phyloP scores from a whole-genome alignment of 2,888 invertebrate genomes.

The Acanthosepion lycidas region DNA sequence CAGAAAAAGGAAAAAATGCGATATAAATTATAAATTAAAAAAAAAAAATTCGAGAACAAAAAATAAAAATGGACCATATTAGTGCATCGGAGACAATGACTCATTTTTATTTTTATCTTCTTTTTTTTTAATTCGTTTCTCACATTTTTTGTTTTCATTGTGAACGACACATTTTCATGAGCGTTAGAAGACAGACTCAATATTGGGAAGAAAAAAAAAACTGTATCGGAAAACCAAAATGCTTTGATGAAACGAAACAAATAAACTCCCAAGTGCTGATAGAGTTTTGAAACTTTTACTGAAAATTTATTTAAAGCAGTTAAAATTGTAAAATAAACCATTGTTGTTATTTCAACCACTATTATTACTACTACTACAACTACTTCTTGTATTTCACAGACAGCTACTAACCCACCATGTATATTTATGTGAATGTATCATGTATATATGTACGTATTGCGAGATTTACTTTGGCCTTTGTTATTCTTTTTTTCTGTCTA shows the following conservation, averaged over 20 bases:
- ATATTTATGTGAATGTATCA: constrained; percentile 22
- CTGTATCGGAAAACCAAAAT: not conserved
- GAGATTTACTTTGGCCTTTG: too few species aligned
- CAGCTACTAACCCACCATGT: not conserved
- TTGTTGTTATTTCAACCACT: not conserved
- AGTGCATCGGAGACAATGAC: not conserved
- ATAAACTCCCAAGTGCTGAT: not conserved
- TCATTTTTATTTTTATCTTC: too few species aligned
- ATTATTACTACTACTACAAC: not conserved
- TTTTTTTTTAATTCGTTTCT: not conserved
- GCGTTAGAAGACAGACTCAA: not conserved
- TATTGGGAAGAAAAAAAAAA: not conserved
- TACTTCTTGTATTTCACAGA: not conserved
- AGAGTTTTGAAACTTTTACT: not conserved
- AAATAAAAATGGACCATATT: not conserved
- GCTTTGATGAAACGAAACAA: not conserved
- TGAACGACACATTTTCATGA: not conserved
- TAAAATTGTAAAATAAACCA: constrained; percentile 13
- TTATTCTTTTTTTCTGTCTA: too few species aligned
- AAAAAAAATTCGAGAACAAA: not conserved
- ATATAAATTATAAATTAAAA: not conserved
- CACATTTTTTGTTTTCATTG: not conserved
- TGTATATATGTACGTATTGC: not conserved
- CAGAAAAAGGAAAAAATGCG: not conserved
- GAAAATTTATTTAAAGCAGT: not conserved